phyloP scores from a whole-genome alignment of 30 jellyfish, hydroid and myxozoan species.

The Hydractinia echinata region DNA sequence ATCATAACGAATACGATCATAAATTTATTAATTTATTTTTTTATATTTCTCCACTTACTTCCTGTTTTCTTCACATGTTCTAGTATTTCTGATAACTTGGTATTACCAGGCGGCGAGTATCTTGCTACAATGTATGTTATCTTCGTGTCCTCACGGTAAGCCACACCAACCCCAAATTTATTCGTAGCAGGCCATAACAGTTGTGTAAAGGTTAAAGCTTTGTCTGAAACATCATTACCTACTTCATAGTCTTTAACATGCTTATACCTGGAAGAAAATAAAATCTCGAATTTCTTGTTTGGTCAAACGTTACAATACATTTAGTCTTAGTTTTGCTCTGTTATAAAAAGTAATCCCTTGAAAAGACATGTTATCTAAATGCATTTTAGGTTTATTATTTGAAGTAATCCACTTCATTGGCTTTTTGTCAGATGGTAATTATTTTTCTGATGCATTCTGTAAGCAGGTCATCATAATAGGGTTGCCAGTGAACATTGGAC shows the following conservation, averaged over 20 bases:
- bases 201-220: slow-evolving; percentile 20
- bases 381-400: too few species aligned
- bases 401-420: too few species aligned
- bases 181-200: slow-evolving; percentile 21
- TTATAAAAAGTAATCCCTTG: too few species aligned
- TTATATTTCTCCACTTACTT: slow-evolving; percentile 1
- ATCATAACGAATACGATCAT: background rate
- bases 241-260: background rate
- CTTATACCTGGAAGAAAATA: slow-evolving; percentile 1
- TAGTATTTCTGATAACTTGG: background rate
- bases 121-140: slow-evolving; percentile 36
- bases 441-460: too few species aligned
- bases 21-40: background rate
- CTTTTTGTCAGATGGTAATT: too few species aligned
- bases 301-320: too few species aligned
- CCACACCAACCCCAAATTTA: slow-evolving; percentile 35
- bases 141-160: slow-evolving; percentile 18
- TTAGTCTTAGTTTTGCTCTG: too few species aligned
- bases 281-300: background rate
- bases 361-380: too few species aligned
- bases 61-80: slow-evolving; percentile 31
- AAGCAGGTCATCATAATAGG: too few species aligned
- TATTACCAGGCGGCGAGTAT: slow-evolving; percentile 36
- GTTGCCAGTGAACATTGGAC: too few species aligned
- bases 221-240: background rate